These are phyloP conservation scores for Malurus cyaneus DNA, from an alignment of 2,113 vertebrate genomes.

Conservation along the genomic window DNA sequence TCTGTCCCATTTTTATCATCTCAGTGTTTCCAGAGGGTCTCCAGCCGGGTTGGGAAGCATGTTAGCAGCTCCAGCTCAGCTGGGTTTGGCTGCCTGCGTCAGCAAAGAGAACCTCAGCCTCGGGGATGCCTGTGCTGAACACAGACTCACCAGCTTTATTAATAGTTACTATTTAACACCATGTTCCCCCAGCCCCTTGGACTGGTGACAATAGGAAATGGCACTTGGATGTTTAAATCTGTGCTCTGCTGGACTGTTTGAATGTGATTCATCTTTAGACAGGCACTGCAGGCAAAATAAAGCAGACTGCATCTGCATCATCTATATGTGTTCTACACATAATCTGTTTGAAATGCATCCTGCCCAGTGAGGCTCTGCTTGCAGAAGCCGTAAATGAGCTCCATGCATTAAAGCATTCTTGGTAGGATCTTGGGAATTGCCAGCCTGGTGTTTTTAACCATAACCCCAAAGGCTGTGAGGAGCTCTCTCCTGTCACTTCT, in stretches of 20 bases:
- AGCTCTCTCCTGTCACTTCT: not conserved
- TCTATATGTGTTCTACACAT: not conserved
- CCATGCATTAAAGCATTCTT: not conserved
- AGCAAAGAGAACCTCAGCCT: not conserved
- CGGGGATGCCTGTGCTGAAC: not conserved
- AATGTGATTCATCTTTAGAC: conserved; percentile 44
- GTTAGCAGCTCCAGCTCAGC: not conserved
- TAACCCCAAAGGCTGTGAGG: not conserved
- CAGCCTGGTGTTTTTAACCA: not conserved
- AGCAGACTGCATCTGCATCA: not conserved
- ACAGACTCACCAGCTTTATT: not conserved
- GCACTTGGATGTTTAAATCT: conserved; percentile 27
- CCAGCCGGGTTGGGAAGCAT: not conserved
- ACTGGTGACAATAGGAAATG: conserved; percentile 42
- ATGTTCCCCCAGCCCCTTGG: conserved; percentile 34
- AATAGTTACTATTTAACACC: conserved; percentile 50
- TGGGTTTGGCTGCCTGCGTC: not conserved
- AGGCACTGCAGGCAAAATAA: conserved; percentile 41
- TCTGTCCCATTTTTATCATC: not conserved
- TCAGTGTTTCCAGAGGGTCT: not conserved
- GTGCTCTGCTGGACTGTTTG: not conserved
- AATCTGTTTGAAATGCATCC: not conserved
- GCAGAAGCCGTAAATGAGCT: not conserved
- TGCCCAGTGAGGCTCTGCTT: not conserved
- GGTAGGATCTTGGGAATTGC: not conserved